Percentiles rank a stretch among this genome's conserved stretches.
Evolutionary conservation across 1,140 invertebrate genomes (phyloP).

Genomic region (Micrasema minimum): DNA sequence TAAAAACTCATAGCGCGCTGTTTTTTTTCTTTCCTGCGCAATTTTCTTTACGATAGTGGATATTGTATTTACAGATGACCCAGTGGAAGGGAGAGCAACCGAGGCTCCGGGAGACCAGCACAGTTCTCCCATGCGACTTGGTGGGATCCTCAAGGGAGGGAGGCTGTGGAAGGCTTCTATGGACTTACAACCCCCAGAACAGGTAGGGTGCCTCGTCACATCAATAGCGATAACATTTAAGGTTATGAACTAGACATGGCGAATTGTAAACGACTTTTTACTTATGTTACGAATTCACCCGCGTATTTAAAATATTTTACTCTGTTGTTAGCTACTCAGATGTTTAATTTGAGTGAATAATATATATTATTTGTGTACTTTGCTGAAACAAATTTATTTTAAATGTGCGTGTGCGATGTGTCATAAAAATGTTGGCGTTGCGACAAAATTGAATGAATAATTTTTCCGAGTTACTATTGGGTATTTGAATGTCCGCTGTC

Average conservation of each 20-base stretch:
- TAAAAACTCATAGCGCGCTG: neutral
- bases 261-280: no score
- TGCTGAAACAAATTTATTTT: neutral
- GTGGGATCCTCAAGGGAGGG: constrained; percentile 72
- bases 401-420: neutral
- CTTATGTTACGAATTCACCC: no score
- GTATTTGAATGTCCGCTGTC: neutral
- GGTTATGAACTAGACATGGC: no score
- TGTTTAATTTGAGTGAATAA: no score
- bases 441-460: neutral
- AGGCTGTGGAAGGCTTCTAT: constrained; percentile 67
- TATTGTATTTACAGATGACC: constrained; percentile 35
- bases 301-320: no score
- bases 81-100: constrained; percentile 31
- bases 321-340: no score
- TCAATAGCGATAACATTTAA: neutral
- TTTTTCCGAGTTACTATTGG: neutral
- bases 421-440: constrained; percentile 1
- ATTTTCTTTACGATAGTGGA: no score
- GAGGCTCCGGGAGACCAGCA: constrained; percentile 59
- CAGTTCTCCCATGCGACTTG: constrained; percentile 63
- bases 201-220: constrained; percentile 33
- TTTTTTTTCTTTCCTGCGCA: no score
- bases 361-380: no score
- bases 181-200: constrained; percentile 47